Conservation (phyloP, 92 coral and sea anemone species). For the Phenganax marumi region DNA sequence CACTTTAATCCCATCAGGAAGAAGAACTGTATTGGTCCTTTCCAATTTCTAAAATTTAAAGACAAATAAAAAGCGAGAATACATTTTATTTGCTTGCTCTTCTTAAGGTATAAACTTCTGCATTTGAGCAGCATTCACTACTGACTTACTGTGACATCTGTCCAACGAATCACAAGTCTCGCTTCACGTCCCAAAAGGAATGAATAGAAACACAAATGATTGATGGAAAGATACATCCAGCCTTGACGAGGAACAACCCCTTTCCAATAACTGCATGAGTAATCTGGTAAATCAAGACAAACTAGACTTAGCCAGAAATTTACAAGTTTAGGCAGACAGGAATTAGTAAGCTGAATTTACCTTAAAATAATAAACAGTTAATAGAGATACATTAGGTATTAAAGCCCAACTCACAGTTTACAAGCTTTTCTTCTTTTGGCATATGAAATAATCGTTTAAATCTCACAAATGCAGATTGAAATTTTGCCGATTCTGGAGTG, state of each 20-base stretch:
- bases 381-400: neutral
- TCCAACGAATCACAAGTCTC: slow-evolving; percentile 91
- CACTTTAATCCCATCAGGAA: slow-evolving; percentile 90
- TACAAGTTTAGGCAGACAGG: neutral
- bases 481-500: slow-evolving; percentile 78
- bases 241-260: slow-evolving; percentile 99
- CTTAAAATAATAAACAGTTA: neutral
- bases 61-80: neutral
- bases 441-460: slow-evolving; percentile 87
- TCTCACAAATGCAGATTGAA: slow-evolving; percentile 79
- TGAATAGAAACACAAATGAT: slow-evolving; percentile 93
- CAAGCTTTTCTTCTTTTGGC: slow-evolving; percentile 87
- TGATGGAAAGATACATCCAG: slow-evolving; percentile 95
- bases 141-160: slow-evolving; percentile 90
- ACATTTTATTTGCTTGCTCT: neutral
- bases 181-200: slow-evolving; percentile 98
- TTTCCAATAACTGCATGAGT: slow-evolving; percentile 99
- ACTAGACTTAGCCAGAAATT: too few species aligned
- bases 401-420: slow-evolving; percentile 69
- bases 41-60: slow-evolving; percentile 66
- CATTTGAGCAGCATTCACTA: neutral
- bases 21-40: slow-evolving; percentile 77
- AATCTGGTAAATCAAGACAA: slow-evolving; percentile 54
- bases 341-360: neutral
- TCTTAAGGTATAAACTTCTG: neutral